Evolutionary conservation across 2,888 invertebrate genomes (phyloP).

Genomic region (Unio pictorum): DNA sequence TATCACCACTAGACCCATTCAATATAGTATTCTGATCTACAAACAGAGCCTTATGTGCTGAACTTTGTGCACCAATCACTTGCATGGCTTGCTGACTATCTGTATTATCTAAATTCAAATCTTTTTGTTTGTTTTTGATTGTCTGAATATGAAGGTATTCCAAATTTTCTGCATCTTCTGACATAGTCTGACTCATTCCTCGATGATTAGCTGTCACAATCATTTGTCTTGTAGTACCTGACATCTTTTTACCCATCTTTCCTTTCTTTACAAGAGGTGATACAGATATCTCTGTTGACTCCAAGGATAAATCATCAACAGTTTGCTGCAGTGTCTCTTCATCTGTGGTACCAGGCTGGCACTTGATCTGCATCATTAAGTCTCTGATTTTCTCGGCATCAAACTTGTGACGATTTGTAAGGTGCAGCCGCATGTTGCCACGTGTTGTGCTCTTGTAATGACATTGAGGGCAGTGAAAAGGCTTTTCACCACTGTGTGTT

Average conservation of each 20-base stretch:
- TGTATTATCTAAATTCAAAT: too few relatives aligned
- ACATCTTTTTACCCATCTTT: not conserved
- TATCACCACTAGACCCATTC: not conserved
- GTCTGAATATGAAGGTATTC: too few relatives aligned
- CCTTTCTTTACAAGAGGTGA: too few relatives aligned
- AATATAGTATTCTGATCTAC: not conserved
- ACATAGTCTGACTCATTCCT: too few relatives aligned
- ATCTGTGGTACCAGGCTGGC: not conserved
- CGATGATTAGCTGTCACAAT: too few relatives aligned
- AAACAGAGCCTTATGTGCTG: not conserved
- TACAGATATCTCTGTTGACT: too few relatives aligned
- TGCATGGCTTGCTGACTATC: too few relatives aligned
- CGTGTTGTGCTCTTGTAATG: conserved; percentile 56
- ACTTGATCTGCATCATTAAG: conserved; percentile 34
- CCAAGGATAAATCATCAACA: too few relatives aligned
- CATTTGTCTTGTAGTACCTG: too few relatives aligned
- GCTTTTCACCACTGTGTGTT: conserved; percentile 60
- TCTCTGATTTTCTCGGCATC: conserved; percentile 31
- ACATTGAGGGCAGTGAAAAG: conserved; percentile 55
- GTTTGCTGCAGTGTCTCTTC: not conserved
- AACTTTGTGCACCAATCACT: not conserved
- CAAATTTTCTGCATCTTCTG: too few relatives aligned
- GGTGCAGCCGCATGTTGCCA: conserved; percentile 59
- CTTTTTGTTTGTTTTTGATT: too few relatives aligned
- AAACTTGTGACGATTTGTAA: conserved; percentile 48